Evolutionary conservation across 2,888 invertebrate species (phyloP).

Genomic region (Rhodophaea formosa): DNA sequence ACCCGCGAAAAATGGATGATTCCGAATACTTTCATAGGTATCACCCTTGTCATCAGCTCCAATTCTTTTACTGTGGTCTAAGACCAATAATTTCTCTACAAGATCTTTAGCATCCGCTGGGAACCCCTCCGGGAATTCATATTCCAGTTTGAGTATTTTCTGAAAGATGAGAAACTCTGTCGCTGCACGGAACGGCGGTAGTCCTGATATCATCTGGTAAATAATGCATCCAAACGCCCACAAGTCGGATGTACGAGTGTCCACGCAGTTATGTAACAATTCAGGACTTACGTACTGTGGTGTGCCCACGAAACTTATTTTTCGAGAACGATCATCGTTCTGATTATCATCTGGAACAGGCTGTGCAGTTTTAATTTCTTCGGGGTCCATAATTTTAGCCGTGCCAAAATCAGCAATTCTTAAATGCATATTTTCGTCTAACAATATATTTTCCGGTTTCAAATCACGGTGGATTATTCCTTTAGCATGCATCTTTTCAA

Average conservation of each 20-base stretch:
- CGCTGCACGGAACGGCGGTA: slow-evolving; percentile 94
- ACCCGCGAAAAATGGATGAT: slow-evolving; percentile 92
- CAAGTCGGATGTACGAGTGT: slow-evolving; percentile 91
- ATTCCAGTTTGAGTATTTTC: slow-evolving; percentile 94
- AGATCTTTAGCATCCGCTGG: slow-evolving; percentile 92
- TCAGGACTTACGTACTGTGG: slow-evolving; percentile 99
- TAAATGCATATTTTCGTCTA: slow-evolving; percentile 97
- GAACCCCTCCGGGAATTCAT: slow-evolving; percentile 96
- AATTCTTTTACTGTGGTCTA: slow-evolving; percentile 89
- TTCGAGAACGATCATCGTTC: slow-evolving; percentile 78
- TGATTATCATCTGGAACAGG: slow-evolving; percentile 53
- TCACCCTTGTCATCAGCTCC: slow-evolving; percentile 88
- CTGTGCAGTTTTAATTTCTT: slow-evolving; percentile 49
- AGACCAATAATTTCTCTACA: slow-evolving; percentile 90
- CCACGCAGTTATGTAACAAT: slow-evolving; percentile 89
- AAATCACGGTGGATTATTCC: slow-evolving; percentile 97
- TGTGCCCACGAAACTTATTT: slow-evolving; percentile 97
- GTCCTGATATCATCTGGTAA: slow-evolving; percentile 97
- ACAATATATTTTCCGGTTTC: slow-evolving; percentile 98
- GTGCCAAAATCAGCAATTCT: slow-evolving; percentile 98
- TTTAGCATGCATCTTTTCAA: slow-evolving; percentile 94
- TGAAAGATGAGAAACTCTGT: slow-evolving; percentile 98
- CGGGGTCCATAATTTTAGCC: slow-evolving; percentile 87
- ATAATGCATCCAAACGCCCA: slow-evolving; percentile 99
- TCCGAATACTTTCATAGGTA: slow-evolving; percentile 89